These are phyloP conservation scores for Protonibea diacanthus DNA, from an alignment of 2,797 vertebrate species.

Conservation along the genomic window DNA sequence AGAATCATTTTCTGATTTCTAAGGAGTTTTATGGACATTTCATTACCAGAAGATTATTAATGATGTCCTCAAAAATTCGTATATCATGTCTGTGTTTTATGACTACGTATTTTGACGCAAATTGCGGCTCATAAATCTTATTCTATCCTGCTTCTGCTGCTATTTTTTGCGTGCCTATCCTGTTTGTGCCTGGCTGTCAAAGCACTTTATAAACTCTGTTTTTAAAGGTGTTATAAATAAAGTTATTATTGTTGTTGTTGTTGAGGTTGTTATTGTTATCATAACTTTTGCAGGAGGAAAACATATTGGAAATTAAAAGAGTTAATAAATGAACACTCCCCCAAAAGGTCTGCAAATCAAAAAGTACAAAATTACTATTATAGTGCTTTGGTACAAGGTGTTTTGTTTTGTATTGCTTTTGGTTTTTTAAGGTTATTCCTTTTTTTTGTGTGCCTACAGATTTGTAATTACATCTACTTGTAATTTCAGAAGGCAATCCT, in stretches of 20 bases:
- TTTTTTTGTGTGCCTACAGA: neutral
- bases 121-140: neutral
- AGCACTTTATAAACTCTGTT: too few relatives aligned
- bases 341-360: neutral
- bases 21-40: neutral
- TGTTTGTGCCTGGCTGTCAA: too few relatives aligned
- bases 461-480: neutral
- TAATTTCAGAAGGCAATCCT: neutral
- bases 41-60: neutral
- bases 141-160: too few relatives aligned
- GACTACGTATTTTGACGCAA: neutral
- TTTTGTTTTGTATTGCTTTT: too few relatives aligned
- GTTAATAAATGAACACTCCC: neutral
- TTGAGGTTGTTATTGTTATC: too few relatives aligned
- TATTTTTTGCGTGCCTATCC: too few relatives aligned
- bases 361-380: neutral
- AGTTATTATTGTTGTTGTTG: too few relatives aligned
- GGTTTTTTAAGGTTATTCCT: neutral
- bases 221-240: too few relatives aligned
- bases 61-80: neutral
- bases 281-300: neutral
- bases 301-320: neutral
- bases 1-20: neutral
- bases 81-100: neutral
- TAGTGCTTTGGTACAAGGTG: neutral